phyloP scores from a whole-genome alignment of 1,140 invertebrate species.

The Callitettix versicolor region DNA sequence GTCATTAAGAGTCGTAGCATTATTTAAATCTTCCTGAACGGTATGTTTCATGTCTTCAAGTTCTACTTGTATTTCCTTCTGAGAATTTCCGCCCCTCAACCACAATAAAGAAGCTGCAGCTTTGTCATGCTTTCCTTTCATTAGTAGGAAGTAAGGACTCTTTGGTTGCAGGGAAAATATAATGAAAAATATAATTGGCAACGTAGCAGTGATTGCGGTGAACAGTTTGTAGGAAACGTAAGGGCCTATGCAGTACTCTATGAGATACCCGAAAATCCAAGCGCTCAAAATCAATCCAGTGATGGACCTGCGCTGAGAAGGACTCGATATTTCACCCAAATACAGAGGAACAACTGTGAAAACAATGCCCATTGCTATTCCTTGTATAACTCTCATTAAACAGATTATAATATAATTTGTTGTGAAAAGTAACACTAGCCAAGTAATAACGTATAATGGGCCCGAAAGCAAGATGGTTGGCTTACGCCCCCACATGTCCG shows the following conservation, averaged over 20 bases:
- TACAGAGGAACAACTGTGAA: constrained; percentile 75
- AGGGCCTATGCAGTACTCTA: constrained; percentile 64
- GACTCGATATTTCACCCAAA: constrained; percentile 61
- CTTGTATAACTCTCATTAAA: no score
- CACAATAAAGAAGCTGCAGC: constrained; percentile 52
- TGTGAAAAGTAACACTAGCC: no score
- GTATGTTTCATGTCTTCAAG: constrained; percentile 18
- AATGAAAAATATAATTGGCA: constrained; percentile 49
- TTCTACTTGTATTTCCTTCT: constrained; percentile 13
- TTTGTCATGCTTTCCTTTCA: constrained; percentile 43
- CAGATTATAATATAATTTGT: no score
- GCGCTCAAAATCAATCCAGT: constrained; percentile 5
- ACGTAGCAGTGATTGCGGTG: constrained; percentile 46
- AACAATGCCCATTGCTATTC: constrained; percentile 53
- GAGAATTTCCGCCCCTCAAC: constrained; percentile 39
- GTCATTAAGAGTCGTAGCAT: constrained; percentile 16
- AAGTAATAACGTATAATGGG: no score
- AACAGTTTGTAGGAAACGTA: constrained; percentile 53
- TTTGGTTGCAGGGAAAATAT: constrained; percentile 70
- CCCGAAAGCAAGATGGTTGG: no score
- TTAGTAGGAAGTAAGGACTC: constrained; percentile 60
- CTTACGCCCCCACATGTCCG: no score
- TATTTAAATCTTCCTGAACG: background rate
- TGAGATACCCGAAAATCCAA: constrained; percentile 57
- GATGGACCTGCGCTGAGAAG: constrained; percentile 20